Base-by-base conservation (phyloP, 2,797 vertebrate species). In the Salmo trutta region DNA sequence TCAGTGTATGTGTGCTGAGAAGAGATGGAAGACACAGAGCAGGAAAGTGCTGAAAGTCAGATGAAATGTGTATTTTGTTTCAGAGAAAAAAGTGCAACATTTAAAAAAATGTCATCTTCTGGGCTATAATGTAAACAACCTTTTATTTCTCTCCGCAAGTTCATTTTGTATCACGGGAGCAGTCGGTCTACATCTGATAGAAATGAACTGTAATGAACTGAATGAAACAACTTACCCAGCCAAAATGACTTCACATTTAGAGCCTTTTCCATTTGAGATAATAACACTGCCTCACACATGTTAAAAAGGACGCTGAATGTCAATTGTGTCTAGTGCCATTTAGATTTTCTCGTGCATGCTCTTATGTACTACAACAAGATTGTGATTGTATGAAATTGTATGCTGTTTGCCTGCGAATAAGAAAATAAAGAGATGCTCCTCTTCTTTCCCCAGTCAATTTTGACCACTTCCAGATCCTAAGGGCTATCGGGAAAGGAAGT, bases 401-500 rank as follows among this genome's bases (percentile, higher is more conserved):
- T 75, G 62, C 17, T 16, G 5, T 62, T 72, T 53, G 71, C 85
- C 19, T 69, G 53, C 64, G 62, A 16, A 24, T 68, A 6, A 53
- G 10, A 56, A 71, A 24, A 29, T 2, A 73, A 4, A 41, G 59
- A 24, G 21, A 24, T 76, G 29, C n/a, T 75, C 1, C 70, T 52
- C 78, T 3, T 84, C 82, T 77, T 54, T 90, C n/a, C 90, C 24
- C 93, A 99, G 98, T 99, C 69, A 98, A 94, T 86, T 99, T 99
- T 16, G 97, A 99, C 91, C 95, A 99, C 86, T 99, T 99, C 93
- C 97, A 99, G 93, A 99, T 99, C 86, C 88, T 99, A 79, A 92
- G 97, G 88, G 98, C 98, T 62, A 99, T 99, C 79, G 98, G 98
- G 77, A 99, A 99, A 92, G 98, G 98, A 82, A 99, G 98, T 87